Evolutionary conservation across 2,888 invertebrate genomes (phyloP), one percentile per base, ranked within the genome.

Genomic region (Corbicula japonica): DNA sequence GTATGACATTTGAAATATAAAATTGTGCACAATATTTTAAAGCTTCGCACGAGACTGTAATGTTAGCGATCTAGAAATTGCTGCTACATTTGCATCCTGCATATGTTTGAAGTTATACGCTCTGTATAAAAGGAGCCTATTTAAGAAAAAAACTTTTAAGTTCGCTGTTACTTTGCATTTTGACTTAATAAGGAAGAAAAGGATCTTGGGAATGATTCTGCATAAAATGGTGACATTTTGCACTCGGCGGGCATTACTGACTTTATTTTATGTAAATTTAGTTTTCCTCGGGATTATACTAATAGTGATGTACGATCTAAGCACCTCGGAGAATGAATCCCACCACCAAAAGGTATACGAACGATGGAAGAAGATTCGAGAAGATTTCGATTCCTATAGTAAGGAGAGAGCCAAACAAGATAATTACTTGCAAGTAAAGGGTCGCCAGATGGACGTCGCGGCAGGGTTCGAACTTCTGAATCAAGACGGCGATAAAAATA

Each of bases 331-430:
- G 1, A 48, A 38, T 8, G 41, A 35, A n/a, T 23, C 30, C 5
- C 10, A 41, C 3, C 23, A 76, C 48, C 60, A 69, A 32, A 68
- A 60, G n/a, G 76, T 73, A 0, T 83, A 79, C 52, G 66, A 79
- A 18, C 72, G 83, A 0, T 83, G 83, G 83, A 62, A 38, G 38
- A 28, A 62, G 8, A 79, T 83, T 18, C 72, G 83, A 3, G 62
- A 70, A 0, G 41, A 83, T 34, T 83, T 71, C 21, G 70, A 76
- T 38, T 28, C 41, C 4, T 79, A 76, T 34, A 62, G 41, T 52
- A 65, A 76, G 41, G n/a, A 44, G 6, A 18, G 58, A 26, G 63
- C 58, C 2, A 21, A 44, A 5, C 44, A 70, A n/a, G 44, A 38
- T 10, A 35, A 26, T 6, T 41, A 32, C 8, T 30, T 68, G 30